Percentiles rank a stretch among this genome's conserved stretches.
Evolutionary conservation across 2,797 vertebrate species (phyloP).

Genomic region (Avahi laniger): DNA sequence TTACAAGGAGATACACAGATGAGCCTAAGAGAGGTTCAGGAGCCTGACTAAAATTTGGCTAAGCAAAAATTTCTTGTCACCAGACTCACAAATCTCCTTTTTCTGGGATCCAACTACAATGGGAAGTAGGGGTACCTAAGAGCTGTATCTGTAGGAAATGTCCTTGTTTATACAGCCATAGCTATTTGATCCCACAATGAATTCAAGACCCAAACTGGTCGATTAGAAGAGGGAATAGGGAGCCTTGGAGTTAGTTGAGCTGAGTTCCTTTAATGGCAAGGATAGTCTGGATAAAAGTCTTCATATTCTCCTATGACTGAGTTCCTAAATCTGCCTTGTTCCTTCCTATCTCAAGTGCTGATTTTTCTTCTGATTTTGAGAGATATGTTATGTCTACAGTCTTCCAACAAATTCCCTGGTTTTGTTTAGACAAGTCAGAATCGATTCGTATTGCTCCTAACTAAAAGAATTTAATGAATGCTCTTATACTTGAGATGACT

Average conservation of each 20-base stretch:
- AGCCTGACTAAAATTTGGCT: not conserved
- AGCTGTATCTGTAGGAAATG: not conserved
- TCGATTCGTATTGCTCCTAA: not conserved
- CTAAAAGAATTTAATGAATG: not conserved
- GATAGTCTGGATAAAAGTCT: not conserved
- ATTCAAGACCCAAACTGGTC: not conserved
- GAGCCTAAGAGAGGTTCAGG: not conserved
- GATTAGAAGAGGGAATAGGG: not conserved
- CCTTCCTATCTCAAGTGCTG: not conserved
- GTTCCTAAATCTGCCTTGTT: not conserved
- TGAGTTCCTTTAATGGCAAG: not conserved
- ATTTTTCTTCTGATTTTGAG: not conserved
- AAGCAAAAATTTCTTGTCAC: not conserved
- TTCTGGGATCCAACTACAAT: not conserved
- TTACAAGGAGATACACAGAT: not conserved
- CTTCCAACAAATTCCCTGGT: not conserved
- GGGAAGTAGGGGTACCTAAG: not conserved
- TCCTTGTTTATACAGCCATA: not conserved
- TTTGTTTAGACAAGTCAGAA: not conserved
- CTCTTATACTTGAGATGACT: not conserved
- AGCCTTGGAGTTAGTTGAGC: not conserved
- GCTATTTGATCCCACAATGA: not conserved
- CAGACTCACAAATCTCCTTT: not conserved
- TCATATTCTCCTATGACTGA: not conserved
- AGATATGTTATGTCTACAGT: not conserved